Base-by-base conservation (phyloP, 2,113 vertebrate species). In the Smithornis capensis region DNA sequence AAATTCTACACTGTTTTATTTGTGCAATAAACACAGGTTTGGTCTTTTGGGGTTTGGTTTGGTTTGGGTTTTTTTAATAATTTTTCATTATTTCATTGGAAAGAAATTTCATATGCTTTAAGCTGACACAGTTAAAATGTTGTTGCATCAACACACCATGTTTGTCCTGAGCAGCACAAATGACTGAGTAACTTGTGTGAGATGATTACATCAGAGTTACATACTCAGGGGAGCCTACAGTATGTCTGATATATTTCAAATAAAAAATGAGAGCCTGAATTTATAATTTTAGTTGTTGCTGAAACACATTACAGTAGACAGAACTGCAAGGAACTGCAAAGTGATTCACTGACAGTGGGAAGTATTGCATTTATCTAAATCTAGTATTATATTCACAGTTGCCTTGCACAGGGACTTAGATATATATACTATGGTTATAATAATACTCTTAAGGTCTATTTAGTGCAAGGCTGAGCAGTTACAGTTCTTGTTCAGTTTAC, bases 351-450 rank as follows among this genome's bases (percentile, higher is more conserved):
- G 87, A 40, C 78, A 56, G 49, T 59, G 49, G 74, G 77, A 90
- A 92, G 55, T 52, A 88, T 68, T 67, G 92, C 38, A 91, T 95
- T 94, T 91, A 85, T 92, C 89, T 95, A 92, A 92, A 92, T 85
- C 64, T 85, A 79, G 3, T 12, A 70, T 56, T 73, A 14, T 13
- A 50, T 76, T 87, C 49, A 83, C 50, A 68, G 56, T 94, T 89
- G 62, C 49, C 78, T 94, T 93, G 59, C 62, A 83, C 49, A 62
- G 52, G 85, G 23, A 49, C 59, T 92, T 97, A 86, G 78, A 94
- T 33, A 15, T 44, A 67, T 95, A 89, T 86, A 74, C 59, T 84
- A 83, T 96, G 83, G 47, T 92, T 93, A 90, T 89, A 94, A 67
- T 89, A 97, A 69, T 74, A 82, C 44, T 87, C 57, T 62, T 83